Percentiles rank a stretch among this genome's conserved stretches.
Evolutionary conservation across 2,113 vertebrate species (phyloP).

Genomic region (Neopipo cinnamomea): DNA sequence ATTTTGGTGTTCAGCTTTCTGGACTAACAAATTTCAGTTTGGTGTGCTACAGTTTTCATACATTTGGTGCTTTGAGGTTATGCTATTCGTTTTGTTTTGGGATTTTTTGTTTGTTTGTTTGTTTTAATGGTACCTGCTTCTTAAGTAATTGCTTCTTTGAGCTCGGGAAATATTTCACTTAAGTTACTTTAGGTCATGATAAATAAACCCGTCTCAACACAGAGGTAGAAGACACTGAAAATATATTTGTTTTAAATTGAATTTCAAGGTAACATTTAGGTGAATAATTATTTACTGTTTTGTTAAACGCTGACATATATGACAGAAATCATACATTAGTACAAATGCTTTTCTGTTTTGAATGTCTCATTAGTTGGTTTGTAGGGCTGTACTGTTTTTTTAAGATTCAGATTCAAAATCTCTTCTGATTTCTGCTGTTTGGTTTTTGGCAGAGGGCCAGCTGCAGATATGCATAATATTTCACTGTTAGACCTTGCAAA

Average conservation of each 20-base stretch:
- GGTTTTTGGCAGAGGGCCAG: conserved; percentile 82
- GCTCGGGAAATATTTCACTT: conserved; percentile 32
- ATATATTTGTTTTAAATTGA: conserved; percentile 65
- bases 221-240: conserved; percentile 37
- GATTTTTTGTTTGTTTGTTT: neutral
- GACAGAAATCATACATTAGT: conserved; percentile 67
- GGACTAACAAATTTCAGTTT: neutral
- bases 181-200: conserved; percentile 17
- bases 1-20: neutral
- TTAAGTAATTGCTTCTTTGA: conserved; percentile 20
- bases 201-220: conserved; percentile 27
- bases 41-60: neutral
- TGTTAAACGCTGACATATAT: conserved; percentile 68
- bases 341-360: conserved; percentile 73
- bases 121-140: neutral
- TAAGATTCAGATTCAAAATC: conserved; percentile 76
- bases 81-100: neutral
- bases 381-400: conserved; percentile 59
- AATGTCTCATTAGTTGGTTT: conserved; percentile 76
- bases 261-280: conserved; percentile 73
- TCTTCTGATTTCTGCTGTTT: conserved; percentile 74
- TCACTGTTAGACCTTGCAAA: conserved; percentile 93
- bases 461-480: conserved; percentile 94
- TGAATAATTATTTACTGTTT: conserved; percentile 79
- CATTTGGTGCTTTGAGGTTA: neutral